phyloP scores from a whole-genome alignment of 2,888 invertebrate species.

The Zootermopsis nevadensis region DNA sequence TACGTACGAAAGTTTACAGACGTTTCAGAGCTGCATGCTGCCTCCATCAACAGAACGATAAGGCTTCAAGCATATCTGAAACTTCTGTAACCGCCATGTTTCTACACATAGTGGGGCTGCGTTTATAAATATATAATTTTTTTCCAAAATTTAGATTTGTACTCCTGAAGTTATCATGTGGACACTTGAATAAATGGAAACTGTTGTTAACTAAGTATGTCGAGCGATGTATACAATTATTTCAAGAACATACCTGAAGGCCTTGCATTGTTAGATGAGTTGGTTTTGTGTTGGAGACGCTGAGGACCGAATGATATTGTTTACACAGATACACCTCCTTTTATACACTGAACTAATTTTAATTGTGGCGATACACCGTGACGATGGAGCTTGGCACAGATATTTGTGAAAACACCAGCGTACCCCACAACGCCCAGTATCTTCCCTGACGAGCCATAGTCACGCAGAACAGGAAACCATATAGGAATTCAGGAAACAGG shows the following conservation, averaged over 20 bases:
- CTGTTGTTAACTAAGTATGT: no score
- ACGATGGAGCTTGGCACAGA: neutral
- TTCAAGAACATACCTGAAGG: neutral
- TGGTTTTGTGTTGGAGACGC: neutral
- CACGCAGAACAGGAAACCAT: neutral
- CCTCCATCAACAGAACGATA: no score
- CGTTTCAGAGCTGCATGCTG: no score
- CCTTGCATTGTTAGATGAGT: neutral
- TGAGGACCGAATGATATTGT: slow-evolving; percentile 15
- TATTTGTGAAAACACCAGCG: neutral
- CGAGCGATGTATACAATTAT: no score
- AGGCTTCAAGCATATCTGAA: no score
- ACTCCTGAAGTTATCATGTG: no score
- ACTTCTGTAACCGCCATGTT: no score
- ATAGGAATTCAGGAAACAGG: slow-evolving; percentile 12
- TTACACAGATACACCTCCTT: slow-evolving; percentile 1
- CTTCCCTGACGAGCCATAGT: neutral
- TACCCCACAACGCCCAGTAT: neutral
- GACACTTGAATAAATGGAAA: no score
- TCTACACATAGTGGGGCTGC: no score
- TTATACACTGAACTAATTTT: neutral
- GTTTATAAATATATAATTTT: no score
- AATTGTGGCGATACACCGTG: neutral
- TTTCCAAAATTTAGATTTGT: no score
- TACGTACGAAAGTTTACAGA: no score